Conservation (phyloP, 2,797 vertebrate species). For the Sebastes trivittatus region DNA sequence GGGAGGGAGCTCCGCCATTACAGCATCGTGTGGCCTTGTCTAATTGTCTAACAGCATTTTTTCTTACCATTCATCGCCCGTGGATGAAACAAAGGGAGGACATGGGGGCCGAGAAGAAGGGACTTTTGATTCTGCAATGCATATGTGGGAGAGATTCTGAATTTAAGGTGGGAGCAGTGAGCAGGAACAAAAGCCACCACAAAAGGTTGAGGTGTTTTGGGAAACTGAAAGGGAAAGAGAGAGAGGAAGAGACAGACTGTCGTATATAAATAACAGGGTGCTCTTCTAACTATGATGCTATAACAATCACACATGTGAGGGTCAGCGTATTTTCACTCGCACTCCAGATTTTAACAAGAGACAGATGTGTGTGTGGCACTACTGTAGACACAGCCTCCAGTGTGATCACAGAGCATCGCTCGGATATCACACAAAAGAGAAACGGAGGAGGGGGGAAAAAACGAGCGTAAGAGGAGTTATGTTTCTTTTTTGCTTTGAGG, state of each 20-base stretch:
- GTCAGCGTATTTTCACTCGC: conserved; percentile 28
- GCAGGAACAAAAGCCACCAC: conserved; percentile 26
- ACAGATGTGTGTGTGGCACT: conserved; percentile 29
- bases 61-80: conserved; percentile 34
- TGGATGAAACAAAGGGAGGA: conserved; percentile 19
- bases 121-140: conserved; percentile 13
- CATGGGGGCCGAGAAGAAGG: conserved; percentile 14
- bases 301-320: conserved; percentile 25
- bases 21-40: conserved; percentile 54
- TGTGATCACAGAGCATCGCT: conserved; percentile 24
- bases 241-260: not conserved
- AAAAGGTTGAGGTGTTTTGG: conserved; percentile 17
- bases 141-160: conserved; percentile 13
- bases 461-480: not conserved
- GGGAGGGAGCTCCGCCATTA: conserved; percentile 34
- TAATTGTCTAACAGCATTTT: conserved; percentile 57
- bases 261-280: conserved; percentile 17
- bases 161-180: conserved; percentile 27
- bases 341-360: conserved; percentile 36
- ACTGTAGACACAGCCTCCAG: not conserved
- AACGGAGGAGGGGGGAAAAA: not conserved
- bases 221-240: conserved; percentile 19
- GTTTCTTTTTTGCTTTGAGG: conserved; percentile 11
- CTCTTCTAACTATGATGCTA: conserved; percentile 16
- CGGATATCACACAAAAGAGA: conserved; percentile 29